Evolutionary conservation across 2,113 vertebrate species (phyloP).

Genomic region (Oxyruncus cristatus): DNA sequence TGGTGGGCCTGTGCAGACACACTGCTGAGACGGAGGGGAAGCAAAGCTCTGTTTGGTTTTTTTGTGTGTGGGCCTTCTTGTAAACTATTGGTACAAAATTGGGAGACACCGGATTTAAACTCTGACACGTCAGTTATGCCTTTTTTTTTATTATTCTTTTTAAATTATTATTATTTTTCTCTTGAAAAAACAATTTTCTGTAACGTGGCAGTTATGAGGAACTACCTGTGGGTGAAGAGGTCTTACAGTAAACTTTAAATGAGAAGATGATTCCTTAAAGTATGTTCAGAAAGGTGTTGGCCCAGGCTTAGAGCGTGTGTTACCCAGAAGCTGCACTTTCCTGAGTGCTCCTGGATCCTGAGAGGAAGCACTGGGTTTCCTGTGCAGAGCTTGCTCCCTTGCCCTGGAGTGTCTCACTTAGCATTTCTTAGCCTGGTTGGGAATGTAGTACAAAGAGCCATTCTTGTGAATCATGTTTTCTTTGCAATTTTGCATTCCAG

Average conservation of each 20-base stretch:
- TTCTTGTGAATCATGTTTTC: constrained; percentile 46
- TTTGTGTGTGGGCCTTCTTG: not conserved
- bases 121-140: not conserved
- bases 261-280: not conserved
- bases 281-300: accelerated
- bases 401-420: not conserved
- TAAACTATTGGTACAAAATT: not conserved
- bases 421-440: not conserved
- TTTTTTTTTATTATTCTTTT: accelerated
- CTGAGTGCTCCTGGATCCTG: not conserved
- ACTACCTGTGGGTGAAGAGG: not conserved
- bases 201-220: not conserved
- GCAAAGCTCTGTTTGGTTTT: not conserved
- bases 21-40: not conserved
- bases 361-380: constrained; percentile 62
- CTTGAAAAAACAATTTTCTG: not conserved
- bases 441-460: constrained; percentile 38
- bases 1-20: too few species aligned
- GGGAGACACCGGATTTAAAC: not conserved
- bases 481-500: constrained; percentile 41
- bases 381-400: constrained; percentile 13
- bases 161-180: too few species aligned
- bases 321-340: not conserved
- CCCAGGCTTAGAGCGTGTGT: accelerated
- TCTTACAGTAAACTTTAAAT: not conserved